Base-by-base conservation (phyloP, 2,888 invertebrate species). In the Eupithecia dodoneata region DNA sequence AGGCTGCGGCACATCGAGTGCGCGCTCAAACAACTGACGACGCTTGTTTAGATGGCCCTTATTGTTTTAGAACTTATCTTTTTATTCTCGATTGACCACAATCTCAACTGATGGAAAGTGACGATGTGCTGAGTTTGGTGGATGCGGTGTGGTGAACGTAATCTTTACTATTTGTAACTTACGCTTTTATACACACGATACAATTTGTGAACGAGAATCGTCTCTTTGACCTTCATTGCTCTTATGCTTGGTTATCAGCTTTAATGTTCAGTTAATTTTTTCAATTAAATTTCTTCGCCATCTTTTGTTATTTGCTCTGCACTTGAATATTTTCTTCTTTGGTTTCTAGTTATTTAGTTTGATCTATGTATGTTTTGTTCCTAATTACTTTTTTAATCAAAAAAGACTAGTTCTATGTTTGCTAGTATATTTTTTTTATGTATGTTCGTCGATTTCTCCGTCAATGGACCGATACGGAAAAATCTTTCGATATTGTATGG, bases 1-100 rank as follows among this genome's bases (percentile, higher is more conserved):
- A 95, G 98, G 41, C 92, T 98, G 87, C 95, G 97, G 4, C 97
- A 98, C 89, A 94, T 98, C 87, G 98, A 98, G 89, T 97, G 97
- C 82, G 97, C 97, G 1, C 91, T 98, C 76, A 96, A 97, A 73
- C 93, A 96, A 41, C 96, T 97, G 41, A 74, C 81, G 75, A 81
- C 80, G 45, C 79, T 87, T 9, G 55, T n/a, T n/a, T 55, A 55
- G 15, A 55, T 55, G n/a, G n/a, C n/a, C 13, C n/a, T 55, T 55
- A 55, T n/a, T 52, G 6, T 52, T 52, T 4, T n/a, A 7, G 55
- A 55, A 30, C 30, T 30, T 30, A 30, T 30, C 30, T 30, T 30
- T 30, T 30, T 30, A 30, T 30, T 1, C 0, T 30, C 30, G 30
- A 30, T 30, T 30, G 30, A 30, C 30, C 30, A 30, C 30, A 30